A percentile compares a stretch with the other conserved stretches of the same genome.
Evolutionary conservation across 2,797 vertebrate genomes (phyloP).

Genomic region (Buphagus erythrorhynchus): DNA sequence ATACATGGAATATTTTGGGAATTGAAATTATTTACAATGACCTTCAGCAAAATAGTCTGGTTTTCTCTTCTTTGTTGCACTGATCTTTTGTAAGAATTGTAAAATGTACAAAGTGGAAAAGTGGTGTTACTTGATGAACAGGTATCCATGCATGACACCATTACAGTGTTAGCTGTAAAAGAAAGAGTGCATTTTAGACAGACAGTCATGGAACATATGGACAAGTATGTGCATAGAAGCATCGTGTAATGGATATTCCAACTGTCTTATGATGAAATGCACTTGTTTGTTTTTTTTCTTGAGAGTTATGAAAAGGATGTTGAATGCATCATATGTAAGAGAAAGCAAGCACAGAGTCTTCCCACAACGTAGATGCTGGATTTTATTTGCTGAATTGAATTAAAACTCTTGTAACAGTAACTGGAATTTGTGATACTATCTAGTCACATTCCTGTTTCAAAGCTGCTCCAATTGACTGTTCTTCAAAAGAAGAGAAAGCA

Average conservation of each 20-base stretch:
- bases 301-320: neutral
- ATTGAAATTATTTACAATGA: conserved; percentile 34
- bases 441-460: neutral
- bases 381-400: neutral
- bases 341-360: neutral
- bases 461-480: neutral
- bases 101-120: conserved; percentile 57
- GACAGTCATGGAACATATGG: neutral
- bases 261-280: neutral
- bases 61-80: conserved; percentile 33
- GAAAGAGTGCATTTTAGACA: neutral
- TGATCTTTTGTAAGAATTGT: conserved; percentile 59
- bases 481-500: conserved; percentile 9
- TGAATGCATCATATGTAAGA: neutral
- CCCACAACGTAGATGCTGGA: neutral
- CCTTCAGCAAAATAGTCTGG: conserved; percentile 20
- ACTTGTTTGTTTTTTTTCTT: neutral
- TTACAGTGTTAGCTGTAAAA: conserved; percentile 47
- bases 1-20: conserved; percentile 41
- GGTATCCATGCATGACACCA: conserved; percentile 61
- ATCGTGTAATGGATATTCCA: neutral
- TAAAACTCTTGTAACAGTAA: neutral
- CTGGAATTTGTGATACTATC: neutral
- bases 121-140: conserved; percentile 54
- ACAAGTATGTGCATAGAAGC: neutral